Percentiles rank a stretch among this genome's conserved stretches.
These are phyloP conservation scores for Caerostris darwini DNA, from an alignment of 1,140 invertebrate species.

Conservation along the genomic window DNA sequence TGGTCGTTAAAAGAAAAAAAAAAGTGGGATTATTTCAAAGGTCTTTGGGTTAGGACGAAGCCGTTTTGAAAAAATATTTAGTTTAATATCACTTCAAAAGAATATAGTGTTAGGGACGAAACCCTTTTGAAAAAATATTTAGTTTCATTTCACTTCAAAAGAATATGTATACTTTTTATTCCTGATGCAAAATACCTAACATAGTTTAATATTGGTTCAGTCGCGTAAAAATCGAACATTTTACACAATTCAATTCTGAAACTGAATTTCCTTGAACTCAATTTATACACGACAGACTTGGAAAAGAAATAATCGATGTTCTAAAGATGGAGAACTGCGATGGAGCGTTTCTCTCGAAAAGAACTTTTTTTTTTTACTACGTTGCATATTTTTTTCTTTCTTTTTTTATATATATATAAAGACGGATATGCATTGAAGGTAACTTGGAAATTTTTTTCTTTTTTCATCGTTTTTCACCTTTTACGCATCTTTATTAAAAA, in stretches of 20 bases:
- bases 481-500: neutral
- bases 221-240: neutral
- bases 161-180: too few species aligned
- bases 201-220: too few species aligned
- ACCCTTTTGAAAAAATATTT: too few species aligned
- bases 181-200: too few species aligned
- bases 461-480: neutral
- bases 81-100: too few species aligned
- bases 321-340: neutral
- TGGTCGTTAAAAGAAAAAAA: too few species aligned
- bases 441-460: too few species aligned
- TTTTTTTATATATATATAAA: neutral
- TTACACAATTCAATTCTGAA: neutral
- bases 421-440: neutral
- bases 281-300: neutral
- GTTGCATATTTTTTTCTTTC: neutral
- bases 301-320: slow-evolving; percentile 1
- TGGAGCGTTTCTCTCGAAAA: neutral
- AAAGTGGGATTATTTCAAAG: too few species aligned
- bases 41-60: too few species aligned
- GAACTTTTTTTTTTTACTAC: neutral
- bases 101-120: too few species aligned
- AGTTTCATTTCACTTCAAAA: too few species aligned
- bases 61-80: too few species aligned
- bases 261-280: neutral